phyloP scores from a whole-genome alignment of 2,797 vertebrate species.

The Enteromius argenteus region DNA sequence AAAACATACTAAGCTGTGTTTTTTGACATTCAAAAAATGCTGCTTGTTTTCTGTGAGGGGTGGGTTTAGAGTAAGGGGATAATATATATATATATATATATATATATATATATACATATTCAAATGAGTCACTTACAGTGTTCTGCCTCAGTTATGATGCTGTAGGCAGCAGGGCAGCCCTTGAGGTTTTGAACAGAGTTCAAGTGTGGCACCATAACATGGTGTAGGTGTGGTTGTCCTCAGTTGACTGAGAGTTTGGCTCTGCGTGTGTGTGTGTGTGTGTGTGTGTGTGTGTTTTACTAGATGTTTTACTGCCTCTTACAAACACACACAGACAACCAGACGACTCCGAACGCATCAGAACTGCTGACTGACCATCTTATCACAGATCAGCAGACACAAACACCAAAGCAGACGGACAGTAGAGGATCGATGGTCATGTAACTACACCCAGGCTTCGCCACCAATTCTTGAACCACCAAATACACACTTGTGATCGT shows the following conservation, averaged over 20 bases:
- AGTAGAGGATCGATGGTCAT: not conserved
- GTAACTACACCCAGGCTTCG: not conserved
- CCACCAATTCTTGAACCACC: not conserved
- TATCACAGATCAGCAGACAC: constrained; percentile 24
- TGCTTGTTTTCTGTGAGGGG: not conserved
- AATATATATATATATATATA: not conserved
- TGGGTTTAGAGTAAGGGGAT: not conserved
- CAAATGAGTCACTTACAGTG: not conserved
- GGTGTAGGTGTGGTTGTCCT: constrained; percentile 45
- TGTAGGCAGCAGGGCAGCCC: not conserved
- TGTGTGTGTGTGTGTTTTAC: no score
- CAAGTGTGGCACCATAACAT: not conserved
- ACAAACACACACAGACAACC: not conserved
- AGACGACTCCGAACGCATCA: not conserved
- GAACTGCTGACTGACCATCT: constrained; percentile 15
- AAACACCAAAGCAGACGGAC: not conserved
- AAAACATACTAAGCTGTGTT: not conserved
- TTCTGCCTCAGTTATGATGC: not conserved
- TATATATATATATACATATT: no score
- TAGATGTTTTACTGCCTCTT: constrained; percentile 33
- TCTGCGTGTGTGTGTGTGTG: not conserved
- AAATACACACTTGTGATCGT: not conserved
- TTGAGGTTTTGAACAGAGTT: not conserved
- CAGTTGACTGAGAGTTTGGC: constrained; percentile 33
- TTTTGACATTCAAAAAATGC: not conserved